These are phyloP conservation scores for Hydrolagus colliei DNA, from an alignment of 2,797 vertebrate species.

Conservation along the genomic window DNA sequence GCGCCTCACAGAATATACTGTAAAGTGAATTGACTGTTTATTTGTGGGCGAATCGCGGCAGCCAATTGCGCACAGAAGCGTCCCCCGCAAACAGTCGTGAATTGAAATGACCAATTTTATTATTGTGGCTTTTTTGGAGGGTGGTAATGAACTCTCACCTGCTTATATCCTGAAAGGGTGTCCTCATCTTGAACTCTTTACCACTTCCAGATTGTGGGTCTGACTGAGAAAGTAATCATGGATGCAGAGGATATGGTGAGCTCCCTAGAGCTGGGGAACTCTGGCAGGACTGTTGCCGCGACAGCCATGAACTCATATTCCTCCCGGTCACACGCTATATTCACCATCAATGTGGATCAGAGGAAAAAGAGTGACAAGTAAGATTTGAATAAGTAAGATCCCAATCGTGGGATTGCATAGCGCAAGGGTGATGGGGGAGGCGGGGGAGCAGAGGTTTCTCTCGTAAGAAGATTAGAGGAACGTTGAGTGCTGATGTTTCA, in stretches of 20 bases:
- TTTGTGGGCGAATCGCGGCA: too few relatives aligned
- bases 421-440: too few relatives aligned
- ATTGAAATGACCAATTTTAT: too few relatives aligned
- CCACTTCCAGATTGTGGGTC: conserved; percentile 73
- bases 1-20: too few relatives aligned
- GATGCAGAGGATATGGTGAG: conserved; percentile 69
- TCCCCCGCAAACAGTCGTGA: too few relatives aligned
- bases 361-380: conserved; percentile 75
- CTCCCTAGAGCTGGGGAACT: conserved; percentile 86
- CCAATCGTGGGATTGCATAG: too few relatives aligned
- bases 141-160: neutral
- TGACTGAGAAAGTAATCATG: conserved; percentile 72
- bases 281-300: conserved; percentile 77
- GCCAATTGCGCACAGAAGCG: too few relatives aligned
- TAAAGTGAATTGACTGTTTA: too few relatives aligned
- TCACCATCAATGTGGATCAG: conserved; percentile 86
- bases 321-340: conserved; percentile 91
- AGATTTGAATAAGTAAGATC: conserved; percentile 31
- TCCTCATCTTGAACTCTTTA: conserved; percentile 30
- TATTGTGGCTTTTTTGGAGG: conserved; percentile 5
- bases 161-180: too few relatives aligned
- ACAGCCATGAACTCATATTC: conserved; percentile 95
- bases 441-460: too few relatives aligned
- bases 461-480: too few relatives aligned
- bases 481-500: neutral